phyloP scores from a whole-genome alignment of 2,113 vertebrate genomes.

The Tupaia chinensis region DNA sequence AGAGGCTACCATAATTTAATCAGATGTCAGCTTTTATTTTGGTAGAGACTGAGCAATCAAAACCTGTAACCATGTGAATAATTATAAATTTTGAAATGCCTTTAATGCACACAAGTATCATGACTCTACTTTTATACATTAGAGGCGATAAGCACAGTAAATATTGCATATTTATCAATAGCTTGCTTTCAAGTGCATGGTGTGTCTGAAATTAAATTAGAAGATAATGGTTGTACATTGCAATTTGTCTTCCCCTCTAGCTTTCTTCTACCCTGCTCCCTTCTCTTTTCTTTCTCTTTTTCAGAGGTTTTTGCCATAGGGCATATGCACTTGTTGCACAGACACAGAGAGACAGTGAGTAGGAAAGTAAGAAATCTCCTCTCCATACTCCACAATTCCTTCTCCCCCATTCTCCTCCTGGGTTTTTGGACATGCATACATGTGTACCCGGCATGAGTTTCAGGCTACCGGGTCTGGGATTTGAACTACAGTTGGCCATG shows the following conservation, averaged over 20 bases:
- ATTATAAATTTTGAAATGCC: constrained; percentile 41
- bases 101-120: neutral
- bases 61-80: constrained; percentile 38
- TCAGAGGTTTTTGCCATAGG: neutral
- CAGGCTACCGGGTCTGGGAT: too few relatives aligned
- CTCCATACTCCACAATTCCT: too few relatives aligned
- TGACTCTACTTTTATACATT: neutral
- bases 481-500: too few relatives aligned
- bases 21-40: constrained; percentile 15
- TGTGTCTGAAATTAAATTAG: constrained; percentile 12
- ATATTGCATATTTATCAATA: neutral
- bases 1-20: constrained; percentile 40
- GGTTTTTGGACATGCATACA: too few relatives aligned
- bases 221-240: neutral
- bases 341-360: too few relatives aligned
- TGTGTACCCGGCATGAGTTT: too few relatives aligned
- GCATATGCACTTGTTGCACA: too few relatives aligned
- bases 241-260: neutral
- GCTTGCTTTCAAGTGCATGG: neutral
- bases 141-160: neutral
- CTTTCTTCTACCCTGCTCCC: neutral
- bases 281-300: neutral
- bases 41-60: neutral
- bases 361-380: too few relatives aligned
- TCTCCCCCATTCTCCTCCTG: too few relatives aligned